These are phyloP conservation scores for Pygoscelis antarcticus DNA, from an alignment of 2,113 vertebrate genomes.

Conservation along the genomic window DNA sequence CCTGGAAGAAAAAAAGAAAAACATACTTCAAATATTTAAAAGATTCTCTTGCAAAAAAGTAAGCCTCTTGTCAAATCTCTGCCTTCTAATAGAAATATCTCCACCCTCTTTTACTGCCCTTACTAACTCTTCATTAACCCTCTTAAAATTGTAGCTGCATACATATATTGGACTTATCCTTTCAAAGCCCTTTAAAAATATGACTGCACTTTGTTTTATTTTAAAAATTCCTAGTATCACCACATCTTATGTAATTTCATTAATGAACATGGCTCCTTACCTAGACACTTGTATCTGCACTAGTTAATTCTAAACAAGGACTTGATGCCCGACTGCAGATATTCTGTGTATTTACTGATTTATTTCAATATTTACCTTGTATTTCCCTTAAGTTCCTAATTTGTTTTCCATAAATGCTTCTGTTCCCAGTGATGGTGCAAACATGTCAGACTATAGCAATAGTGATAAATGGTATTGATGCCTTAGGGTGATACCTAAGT, in stretches of 20 bases:
- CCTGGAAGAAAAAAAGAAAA: not conserved
- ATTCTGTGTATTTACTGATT: not conserved
- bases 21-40: not conserved
- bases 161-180: not conserved
- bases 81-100: not conserved
- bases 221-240: not conserved
- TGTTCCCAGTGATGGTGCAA: not conserved
- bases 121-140: fast-evolving
- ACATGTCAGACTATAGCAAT: not conserved
- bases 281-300: not conserved
- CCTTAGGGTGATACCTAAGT: constrained; percentile 48
- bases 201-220: not conserved
- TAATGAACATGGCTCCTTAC: not conserved
- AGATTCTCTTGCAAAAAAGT: not conserved
- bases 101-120: fast-evolving
- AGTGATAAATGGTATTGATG: constrained; percentile 58
- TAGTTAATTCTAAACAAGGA: not conserved
- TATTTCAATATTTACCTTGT: not conserved
- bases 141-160: not conserved
- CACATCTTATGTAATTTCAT: not conserved
- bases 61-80: not conserved
- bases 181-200: not conserved
- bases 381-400: not conserved
- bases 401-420: not conserved
- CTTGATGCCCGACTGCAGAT: not conserved